Evolutionary conservation across 53 echinoderm and acorn worm genomes (phyloP), one percentile per base, ranked within the genome.

Genomic region (Patiria pectinifera): DNA sequence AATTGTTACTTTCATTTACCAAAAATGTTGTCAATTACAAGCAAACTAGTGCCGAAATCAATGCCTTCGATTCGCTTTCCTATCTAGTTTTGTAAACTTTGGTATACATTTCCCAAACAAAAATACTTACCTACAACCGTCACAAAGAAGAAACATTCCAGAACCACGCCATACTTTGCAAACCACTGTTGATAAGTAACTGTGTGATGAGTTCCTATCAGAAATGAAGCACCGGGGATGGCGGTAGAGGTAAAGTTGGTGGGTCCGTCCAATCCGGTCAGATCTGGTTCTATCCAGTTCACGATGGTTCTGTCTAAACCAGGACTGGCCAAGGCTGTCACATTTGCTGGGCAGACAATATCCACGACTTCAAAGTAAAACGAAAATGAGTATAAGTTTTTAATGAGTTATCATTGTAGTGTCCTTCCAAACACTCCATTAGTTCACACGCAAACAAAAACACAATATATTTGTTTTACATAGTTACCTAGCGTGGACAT

Each of bases 221-320:
- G 87, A 71, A 71, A 82, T 15, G 19, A 43, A 4, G 9, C 60
- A 16, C 83, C 88, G 3, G 83, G 45, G 49, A 15, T 45, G 72
- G 61, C 59, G 78, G 11, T 87, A 8, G 82, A 71, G 0, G 71
- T 87, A 48, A 82, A 60, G 46, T 21, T 59, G 46, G 70, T 43
- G 2, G 87, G 49, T 7, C 87, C 59, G 11, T 74, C 62, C 82
- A 82, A 78, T 69, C 84, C 93, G 19, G 89, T 66, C 15, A 90
- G 23, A 76, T n/a, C 84, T 62, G 91, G 93, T 76, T 82, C 87
- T 9, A 4, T 45, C 93, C 93, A 93, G 48, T 47, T 53, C 9
- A 85, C 84, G 22, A 7, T 43, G 58, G 87, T 77, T 11, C 49
- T 48, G 3, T 35, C 45, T 1, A 5, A 15, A 21, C 93, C 91